A percentile compares a stretch with the other conserved stretches of the same genome.
phyloP scores from a whole-genome alignment of 2,797 vertebrate species.

The Microchirus variegatus region DNA sequence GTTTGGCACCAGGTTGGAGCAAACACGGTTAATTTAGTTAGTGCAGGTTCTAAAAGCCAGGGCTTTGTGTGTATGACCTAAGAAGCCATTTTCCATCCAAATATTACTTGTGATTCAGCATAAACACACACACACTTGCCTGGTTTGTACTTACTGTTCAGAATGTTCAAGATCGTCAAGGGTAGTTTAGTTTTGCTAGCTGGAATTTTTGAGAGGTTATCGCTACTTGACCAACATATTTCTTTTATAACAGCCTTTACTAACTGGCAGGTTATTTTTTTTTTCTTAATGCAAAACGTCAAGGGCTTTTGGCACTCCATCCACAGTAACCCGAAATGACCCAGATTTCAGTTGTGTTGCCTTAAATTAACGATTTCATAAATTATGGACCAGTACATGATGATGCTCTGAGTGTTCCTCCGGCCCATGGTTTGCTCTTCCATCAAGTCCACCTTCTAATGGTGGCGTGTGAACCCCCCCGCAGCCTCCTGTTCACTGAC shows the following conservation, averaged over 20 bases:
- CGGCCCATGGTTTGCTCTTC: conserved; percentile 23
- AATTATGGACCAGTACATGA: conserved; percentile 69
- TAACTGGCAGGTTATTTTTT: conserved; percentile 71
- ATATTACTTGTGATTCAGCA: conserved; percentile 41
- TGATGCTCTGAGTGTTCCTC: conserved; percentile 58
- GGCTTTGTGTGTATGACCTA: too few relatives aligned
- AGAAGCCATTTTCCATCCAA: conserved; percentile 31
- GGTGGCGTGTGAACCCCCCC: conserved; percentile 18
- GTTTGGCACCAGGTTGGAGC: conserved; percentile 39
- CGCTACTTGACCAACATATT: conserved; percentile 70
- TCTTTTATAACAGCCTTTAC: conserved; percentile 77
- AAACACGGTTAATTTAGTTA: conserved; percentile 43
- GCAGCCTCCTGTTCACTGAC: conserved; percentile 10
- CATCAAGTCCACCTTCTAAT: not conserved
- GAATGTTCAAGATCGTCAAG: conserved; percentile 43
- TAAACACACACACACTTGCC: conserved; percentile 48
- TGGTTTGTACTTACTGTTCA: conserved; percentile 32
- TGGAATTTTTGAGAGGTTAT: conserved; percentile 72
- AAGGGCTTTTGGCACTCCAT: conserved; percentile 91
- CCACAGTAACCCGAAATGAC: conserved; percentile 88
- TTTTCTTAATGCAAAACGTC: conserved; percentile 84
- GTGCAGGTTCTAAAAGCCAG: conserved; percentile 2
- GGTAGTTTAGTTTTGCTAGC: conserved; percentile 47
- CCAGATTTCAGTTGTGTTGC: conserved; percentile 86
- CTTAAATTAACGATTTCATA: conserved; percentile 79